Percentiles rank a stretch among this genome's conserved stretches.
Conservation (phyloP, 1,140 invertebrate genomes). For the Aporrectodea caliginosa region DNA sequence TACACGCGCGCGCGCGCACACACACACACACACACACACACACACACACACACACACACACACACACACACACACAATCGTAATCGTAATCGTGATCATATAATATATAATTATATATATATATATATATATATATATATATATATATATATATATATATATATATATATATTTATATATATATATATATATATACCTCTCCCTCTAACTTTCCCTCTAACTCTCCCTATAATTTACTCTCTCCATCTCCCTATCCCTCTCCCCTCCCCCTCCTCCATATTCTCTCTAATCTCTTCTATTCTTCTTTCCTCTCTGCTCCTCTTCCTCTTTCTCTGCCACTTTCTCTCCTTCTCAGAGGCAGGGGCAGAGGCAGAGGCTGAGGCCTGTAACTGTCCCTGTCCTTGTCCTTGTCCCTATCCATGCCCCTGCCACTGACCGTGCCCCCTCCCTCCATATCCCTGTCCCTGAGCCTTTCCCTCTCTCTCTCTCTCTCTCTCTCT, state of each 20-base stretch:
- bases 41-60: too few relatives aligned
- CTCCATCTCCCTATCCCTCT: neutral
- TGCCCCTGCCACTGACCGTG: neutral
- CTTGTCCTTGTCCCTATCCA: neutral
- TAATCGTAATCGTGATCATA: too few relatives aligned
- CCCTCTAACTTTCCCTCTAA: neutral
- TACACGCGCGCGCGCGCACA: too few relatives aligned
- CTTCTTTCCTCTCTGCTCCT: neutral
- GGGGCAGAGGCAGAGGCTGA: neutral
- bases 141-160: neutral
- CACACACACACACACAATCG: too few relatives aligned
- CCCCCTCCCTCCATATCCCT: neutral
- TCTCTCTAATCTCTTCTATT: neutral
- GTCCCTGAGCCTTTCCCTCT: neutral
- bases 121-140: too few relatives aligned
- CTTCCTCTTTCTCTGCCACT: neutral
- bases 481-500: conserved; percentile 17
- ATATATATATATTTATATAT: neutral
- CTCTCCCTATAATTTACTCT: neutral
- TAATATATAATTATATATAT: too few relatives aligned
- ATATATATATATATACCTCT: neutral
- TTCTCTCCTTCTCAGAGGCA: neutral
- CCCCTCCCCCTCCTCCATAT: neutral
- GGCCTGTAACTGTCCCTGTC: neutral
- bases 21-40: too few relatives aligned